These are phyloP conservation scores for Prosapia bicincta DNA, from an alignment of 2,888 invertebrate genomes.

Conservation along the genomic window DNA sequence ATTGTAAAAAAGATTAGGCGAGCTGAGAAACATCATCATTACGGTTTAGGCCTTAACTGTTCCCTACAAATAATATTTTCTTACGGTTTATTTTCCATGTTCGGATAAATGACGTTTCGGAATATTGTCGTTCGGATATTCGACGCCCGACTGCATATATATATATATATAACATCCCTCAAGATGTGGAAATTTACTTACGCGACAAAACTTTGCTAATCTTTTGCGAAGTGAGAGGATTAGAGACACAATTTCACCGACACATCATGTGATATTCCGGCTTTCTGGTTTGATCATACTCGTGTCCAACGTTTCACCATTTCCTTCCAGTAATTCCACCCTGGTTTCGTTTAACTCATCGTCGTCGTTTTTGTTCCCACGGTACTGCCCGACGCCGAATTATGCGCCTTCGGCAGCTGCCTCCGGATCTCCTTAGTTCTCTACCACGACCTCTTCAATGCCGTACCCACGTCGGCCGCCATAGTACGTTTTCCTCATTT, in stretches of 20 bases:
- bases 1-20: too few relatives aligned
- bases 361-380: conserved; percentile 33
- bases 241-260: conserved; percentile 33
- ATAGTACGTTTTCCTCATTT: conserved; percentile 47
- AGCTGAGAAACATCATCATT: too few relatives aligned
- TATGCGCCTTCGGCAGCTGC: conserved; percentile 50
- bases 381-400: conserved; percentile 45
- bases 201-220: conserved; percentile 41
- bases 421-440: conserved; percentile 48
- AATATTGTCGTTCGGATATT: too few relatives aligned
- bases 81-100: too few relatives aligned
- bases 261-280: conserved; percentile 64
- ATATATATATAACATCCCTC: too few relatives aligned
- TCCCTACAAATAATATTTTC: too few relatives aligned
- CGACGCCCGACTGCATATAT: too few relatives aligned
- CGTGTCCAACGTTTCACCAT: conserved; percentile 45
- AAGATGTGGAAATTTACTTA: too few relatives aligned
- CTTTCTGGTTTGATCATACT: conserved; percentile 63
- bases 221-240: conserved; percentile 31
- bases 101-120: too few relatives aligned
- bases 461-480: conserved; percentile 47
- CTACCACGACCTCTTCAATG: conserved; percentile 50
- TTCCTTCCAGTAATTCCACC: conserved; percentile 13
- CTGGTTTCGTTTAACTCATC: conserved; percentile 43
- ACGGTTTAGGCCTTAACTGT: too few relatives aligned